Evolutionary conservation across 1,140 invertebrate genomes (phyloP).

Genomic region (Aphelenchoides avenae): DNA sequence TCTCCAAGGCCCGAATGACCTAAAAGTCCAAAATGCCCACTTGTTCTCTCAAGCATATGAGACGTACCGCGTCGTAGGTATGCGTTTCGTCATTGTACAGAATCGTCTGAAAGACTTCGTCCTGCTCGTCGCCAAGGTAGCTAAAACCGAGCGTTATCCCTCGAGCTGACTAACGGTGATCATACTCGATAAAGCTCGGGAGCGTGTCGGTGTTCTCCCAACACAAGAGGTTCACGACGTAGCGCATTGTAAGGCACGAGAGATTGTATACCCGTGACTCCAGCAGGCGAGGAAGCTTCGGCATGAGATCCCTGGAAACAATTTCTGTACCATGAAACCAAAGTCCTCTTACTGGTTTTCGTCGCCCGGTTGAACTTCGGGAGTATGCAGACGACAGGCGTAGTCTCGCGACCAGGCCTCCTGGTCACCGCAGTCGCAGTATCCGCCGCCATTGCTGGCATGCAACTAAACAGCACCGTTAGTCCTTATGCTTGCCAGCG

Average conservation of each 20-base stretch:
- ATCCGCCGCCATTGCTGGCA: constrained; percentile 49
- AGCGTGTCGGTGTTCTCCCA: constrained; percentile 16
- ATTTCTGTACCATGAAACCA: not conserved
- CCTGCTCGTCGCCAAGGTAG: not conserved
- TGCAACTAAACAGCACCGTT: constrained; percentile 40
- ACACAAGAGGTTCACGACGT: constrained; percentile 36
- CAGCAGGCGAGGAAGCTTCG: constrained; percentile 29
- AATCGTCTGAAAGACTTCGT: constrained; percentile 52
- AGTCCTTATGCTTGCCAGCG: too few species aligned
- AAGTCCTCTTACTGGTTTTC: constrained; percentile 2
- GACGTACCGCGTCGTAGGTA: constrained; percentile 52
- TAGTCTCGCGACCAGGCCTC: constrained; percentile 53
- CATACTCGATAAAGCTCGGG: constrained; percentile 12
- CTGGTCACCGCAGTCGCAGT: constrained; percentile 56
- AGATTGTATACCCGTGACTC: constrained; percentile 37
- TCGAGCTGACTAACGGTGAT: constrained; percentile 8
- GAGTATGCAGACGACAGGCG: constrained; percentile 40
- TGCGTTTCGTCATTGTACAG: constrained; percentile 59
- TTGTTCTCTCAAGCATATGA: not conserved
- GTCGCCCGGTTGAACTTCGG: constrained; percentile 7
- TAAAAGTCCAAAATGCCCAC: constrained; percentile 17
- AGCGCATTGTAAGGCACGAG: constrained; percentile 31
- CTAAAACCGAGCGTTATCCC: constrained; percentile 14
- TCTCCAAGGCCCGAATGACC: constrained; percentile 50
- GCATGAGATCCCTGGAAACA: constrained; percentile 12